Percentiles rank a stretch among this genome's conserved stretches.
phyloP scores from a whole-genome alignment of 2,888 invertebrate species.

The Hypomecis atomaria region DNA sequence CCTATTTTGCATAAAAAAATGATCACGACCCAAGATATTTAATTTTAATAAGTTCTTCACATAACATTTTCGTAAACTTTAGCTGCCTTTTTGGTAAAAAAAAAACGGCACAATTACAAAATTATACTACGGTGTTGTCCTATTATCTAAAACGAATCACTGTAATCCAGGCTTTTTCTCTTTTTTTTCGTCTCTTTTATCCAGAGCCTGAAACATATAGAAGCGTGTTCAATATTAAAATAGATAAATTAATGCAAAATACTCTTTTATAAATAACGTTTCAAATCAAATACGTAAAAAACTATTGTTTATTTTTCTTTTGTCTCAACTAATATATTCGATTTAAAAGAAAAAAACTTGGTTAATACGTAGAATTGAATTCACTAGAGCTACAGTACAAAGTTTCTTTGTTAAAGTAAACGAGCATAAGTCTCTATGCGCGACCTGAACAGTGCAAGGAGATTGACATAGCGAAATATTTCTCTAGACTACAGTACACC shows the following conservation, averaged over 20 bases:
- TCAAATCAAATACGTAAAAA: constrained; percentile 1
- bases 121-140: no score
- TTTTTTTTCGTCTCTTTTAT: no score
- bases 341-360: constrained; percentile 15
- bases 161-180: no score
- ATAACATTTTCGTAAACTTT: no score
- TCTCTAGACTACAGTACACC: constrained; percentile 34
- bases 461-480: constrained; percentile 50
- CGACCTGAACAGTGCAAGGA: constrained; percentile 43
- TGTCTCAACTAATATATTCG: constrained; percentile 9
- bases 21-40: no score
- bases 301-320: constrained; percentile 7
- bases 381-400: constrained; percentile 22
- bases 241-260: not conserved
- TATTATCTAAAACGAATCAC: no score
- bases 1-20: no score
- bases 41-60: no score
- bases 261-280: constrained; percentile 3
- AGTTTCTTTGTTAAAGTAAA: constrained; percentile 38
- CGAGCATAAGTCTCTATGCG: constrained; percentile 34
- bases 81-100: no score
- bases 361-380: constrained; percentile 29
- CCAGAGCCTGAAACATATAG: no score
- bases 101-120: no score
- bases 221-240: not conserved